Conservation (phyloP, 2,888 invertebrate genomes). For the Chironomus tentans region DNA sequence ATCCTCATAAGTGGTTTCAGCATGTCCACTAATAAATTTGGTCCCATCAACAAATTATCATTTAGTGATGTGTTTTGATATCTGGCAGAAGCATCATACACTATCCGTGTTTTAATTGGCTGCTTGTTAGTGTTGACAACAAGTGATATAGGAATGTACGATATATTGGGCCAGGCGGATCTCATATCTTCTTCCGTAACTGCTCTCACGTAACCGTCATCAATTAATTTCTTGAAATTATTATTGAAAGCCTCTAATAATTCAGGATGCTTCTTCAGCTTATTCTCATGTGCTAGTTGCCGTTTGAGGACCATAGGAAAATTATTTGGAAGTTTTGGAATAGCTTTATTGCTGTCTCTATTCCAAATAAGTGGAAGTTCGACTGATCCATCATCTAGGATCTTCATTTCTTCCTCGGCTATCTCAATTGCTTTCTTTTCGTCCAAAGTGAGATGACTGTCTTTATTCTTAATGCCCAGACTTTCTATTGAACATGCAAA, state of each 20-base stretch:
- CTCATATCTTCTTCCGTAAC: constrained; percentile 29
- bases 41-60: constrained; percentile 33
- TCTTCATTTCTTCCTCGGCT: constrained; percentile 28
- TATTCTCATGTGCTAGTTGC: constrained; percentile 29
- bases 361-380: constrained; percentile 31
- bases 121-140: constrained; percentile 31
- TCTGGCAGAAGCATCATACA: constrained; percentile 35
- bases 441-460: neutral
- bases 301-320: constrained; percentile 29
- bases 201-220: constrained; percentile 30
- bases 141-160: constrained; percentile 34
- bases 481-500: constrained; percentile 1
- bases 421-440: neutral
- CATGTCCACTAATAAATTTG: constrained; percentile 34
- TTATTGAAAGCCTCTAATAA: constrained; percentile 28
- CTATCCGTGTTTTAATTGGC: constrained; percentile 31
- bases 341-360: neutral
- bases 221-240: constrained; percentile 29
- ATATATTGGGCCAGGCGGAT: constrained; percentile 28
- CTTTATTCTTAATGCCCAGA: neutral
- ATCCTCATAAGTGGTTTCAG: constrained; percentile 36
- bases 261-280: constrained; percentile 28
- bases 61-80: constrained; percentile 32
- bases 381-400: neutral
- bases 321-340: constrained; percentile 30